phyloP scores from a whole-genome alignment of 2,888 invertebrate species.

The Eupithecia vulgata region DNA sequence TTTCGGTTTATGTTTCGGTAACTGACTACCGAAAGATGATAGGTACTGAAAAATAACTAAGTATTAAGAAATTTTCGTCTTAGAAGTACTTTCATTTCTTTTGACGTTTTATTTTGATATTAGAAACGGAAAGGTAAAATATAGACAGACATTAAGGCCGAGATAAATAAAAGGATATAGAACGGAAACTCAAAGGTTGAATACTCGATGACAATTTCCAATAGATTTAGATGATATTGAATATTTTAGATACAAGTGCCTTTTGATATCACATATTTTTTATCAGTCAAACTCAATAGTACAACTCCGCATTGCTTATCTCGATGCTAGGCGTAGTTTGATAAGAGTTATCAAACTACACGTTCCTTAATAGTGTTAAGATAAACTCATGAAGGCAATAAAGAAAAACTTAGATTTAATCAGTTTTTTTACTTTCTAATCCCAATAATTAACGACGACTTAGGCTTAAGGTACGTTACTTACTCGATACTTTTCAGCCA shows the following conservation, averaged over 20 bases:
- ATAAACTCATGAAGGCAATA: not conserved
- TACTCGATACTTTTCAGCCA: not conserved
- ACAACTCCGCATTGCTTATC: not conserved
- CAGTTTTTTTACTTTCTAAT: not conserved
- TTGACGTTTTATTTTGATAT: not conserved
- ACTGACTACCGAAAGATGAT: too few species aligned
- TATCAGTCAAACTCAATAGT: conserved; percentile 3
- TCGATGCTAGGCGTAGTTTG: not conserved
- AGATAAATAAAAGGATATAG: not conserved
- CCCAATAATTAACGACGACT: not conserved
- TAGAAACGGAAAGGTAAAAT: not conserved
- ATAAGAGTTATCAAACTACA: conserved; percentile 1
- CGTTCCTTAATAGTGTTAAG: not conserved
- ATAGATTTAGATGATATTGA: not conserved
- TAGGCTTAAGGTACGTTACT: not conserved
- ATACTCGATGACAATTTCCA: not conserved
- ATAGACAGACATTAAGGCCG: not conserved
- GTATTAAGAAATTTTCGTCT: too few species aligned
- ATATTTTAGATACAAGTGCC: too few species aligned
- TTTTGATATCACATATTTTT: not conserved
- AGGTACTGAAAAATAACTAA: too few species aligned
- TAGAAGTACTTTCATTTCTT: not conserved
- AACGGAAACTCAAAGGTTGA: not conserved
- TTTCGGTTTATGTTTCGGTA: too few species aligned
- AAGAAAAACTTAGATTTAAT: not conserved